A percentile compares a stretch with the other conserved stretches of the same genome.
Conservation (phyloP, 1,140 invertebrate genomes). For the Mamestra configurata region DNA sequence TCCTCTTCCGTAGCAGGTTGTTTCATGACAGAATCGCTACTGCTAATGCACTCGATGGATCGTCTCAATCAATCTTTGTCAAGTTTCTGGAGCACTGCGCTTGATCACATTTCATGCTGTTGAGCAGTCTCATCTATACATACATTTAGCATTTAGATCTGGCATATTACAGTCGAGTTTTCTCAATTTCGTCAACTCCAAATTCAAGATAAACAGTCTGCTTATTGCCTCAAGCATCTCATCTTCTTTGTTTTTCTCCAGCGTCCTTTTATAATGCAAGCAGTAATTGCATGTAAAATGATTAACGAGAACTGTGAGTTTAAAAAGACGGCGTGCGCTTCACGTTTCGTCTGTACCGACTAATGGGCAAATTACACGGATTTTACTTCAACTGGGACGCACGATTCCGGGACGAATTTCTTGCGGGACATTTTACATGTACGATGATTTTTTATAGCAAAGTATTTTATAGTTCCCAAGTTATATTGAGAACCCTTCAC, state of each 20-base stretch:
- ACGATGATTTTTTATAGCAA: neutral
- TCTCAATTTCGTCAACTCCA: neutral
- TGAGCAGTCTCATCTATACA: neutral
- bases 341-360: neutral
- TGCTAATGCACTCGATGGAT: conserved; percentile 20
- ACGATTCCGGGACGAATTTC: conserved; percentile 10
- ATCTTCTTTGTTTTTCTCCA: conserved; percentile 1
- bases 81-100: conserved; percentile 18
- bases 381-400: conserved; percentile 9
- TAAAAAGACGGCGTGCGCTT: conserved; percentile 10
- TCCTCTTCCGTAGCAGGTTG: neutral
- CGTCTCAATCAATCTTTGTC: conserved; percentile 16
- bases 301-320: conserved; percentile 16
- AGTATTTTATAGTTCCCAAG: too few species aligned
- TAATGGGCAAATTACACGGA: conserved; percentile 24
- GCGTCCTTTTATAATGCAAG: conserved; percentile 22
- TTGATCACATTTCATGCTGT: neutral
- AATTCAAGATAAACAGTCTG: conserved; percentile 19
- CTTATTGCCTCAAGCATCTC: neutral
- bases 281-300: conserved; percentile 26
- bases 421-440: neutral
- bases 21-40: conserved; percentile 1
- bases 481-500: too few species aligned
- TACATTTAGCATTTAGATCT: neutral
- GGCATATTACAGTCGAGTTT: neutral